phyloP scores from a whole-genome alignment of 2,888 invertebrate genomes.

The Parapristionchus giblindavisi region DNA sequence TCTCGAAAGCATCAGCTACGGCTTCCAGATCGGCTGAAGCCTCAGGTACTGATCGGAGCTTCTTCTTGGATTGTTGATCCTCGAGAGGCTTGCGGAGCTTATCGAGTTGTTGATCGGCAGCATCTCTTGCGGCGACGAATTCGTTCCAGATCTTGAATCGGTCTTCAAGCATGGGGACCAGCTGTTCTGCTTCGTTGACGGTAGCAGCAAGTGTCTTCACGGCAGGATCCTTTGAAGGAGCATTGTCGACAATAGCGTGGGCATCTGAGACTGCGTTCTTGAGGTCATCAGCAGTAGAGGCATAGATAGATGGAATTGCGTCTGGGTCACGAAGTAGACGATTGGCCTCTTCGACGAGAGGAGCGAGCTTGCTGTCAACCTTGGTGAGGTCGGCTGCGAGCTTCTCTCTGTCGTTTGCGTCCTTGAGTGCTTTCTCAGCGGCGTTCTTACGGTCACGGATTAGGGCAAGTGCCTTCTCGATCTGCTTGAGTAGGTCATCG shows the following conservation, averaged over 20 bases:
- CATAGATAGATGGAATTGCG: constrained; percentile 23
- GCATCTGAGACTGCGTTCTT: constrained; percentile 41
- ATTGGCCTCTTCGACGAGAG: constrained; percentile 47
- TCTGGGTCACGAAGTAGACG: constrained; percentile 40
- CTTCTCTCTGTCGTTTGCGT: neutral
- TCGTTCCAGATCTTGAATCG: constrained; percentile 49
- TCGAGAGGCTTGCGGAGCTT: constrained; percentile 38
- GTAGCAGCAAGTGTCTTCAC: constrained; percentile 43
- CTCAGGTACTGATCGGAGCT: neutral
- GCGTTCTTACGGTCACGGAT: neutral
- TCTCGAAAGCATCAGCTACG: constrained; percentile 16
- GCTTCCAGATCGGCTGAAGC: neutral
- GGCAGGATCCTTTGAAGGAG: constrained; percentile 41
- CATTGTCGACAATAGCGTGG: constrained; percentile 33
- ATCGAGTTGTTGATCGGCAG: constrained; percentile 50
- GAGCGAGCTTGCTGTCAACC: constrained; percentile 40
- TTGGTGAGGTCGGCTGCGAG: neutral
- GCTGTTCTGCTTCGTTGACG: constrained; percentile 43
- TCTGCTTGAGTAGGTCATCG: neutral
- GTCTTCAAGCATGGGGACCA: constrained; percentile 49
- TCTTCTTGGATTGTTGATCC: neutral
- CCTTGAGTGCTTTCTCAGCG: constrained; percentile 14
- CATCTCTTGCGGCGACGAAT: constrained; percentile 54
- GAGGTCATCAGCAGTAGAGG: constrained; percentile 8
- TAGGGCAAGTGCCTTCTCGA: constrained; percentile 16